These are phyloP conservation scores for Porites cylindrica DNA, from an alignment of 92 coral and sea anemone genomes.

Conservation along the genomic window DNA sequence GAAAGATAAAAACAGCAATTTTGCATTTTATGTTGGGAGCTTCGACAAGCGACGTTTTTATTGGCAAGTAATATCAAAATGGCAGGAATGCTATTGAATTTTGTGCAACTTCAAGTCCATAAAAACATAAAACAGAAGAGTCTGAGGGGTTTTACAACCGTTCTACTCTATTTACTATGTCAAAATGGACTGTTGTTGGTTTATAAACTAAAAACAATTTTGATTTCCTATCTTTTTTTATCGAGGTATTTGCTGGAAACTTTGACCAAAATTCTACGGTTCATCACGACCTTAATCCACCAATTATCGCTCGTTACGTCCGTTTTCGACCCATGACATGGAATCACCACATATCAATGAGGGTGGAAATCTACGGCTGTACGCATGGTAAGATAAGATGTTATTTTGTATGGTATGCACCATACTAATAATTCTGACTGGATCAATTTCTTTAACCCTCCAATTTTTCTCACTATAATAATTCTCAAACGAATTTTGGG, in stretches of 20 bases:
- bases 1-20: too few relatives aligned
- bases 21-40: too few relatives aligned
- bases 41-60: too few relatives aligned
- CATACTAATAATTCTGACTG: too few relatives aligned
- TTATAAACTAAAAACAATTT: not conserved
- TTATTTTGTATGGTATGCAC: not conserved
- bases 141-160: too few relatives aligned
- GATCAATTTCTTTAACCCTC: too few relatives aligned
- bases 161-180: too few relatives aligned
- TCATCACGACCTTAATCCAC: constrained; percentile 12
- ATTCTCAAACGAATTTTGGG: too few relatives aligned
- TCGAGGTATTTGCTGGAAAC: constrained; percentile 26
- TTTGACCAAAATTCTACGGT: not conserved
- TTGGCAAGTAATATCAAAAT: too few relatives aligned
- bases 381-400: not conserved
- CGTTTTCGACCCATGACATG: constrained; percentile 16
- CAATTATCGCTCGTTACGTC: constrained; percentile 20
- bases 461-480: too few relatives aligned
- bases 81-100: too few relatives aligned
- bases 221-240: not conserved
- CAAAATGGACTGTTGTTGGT: not conserved
- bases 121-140: not conserved
- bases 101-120: too few relatives aligned
- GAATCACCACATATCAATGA: not conserved
- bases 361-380: constrained; percentile 16